Percentiles rank a stretch among this genome's conserved stretches.
These are phyloP conservation scores for Zaprionus ornatus DNA, from an alignment of 1,140 invertebrate species.

Conservation along the genomic window DNA sequence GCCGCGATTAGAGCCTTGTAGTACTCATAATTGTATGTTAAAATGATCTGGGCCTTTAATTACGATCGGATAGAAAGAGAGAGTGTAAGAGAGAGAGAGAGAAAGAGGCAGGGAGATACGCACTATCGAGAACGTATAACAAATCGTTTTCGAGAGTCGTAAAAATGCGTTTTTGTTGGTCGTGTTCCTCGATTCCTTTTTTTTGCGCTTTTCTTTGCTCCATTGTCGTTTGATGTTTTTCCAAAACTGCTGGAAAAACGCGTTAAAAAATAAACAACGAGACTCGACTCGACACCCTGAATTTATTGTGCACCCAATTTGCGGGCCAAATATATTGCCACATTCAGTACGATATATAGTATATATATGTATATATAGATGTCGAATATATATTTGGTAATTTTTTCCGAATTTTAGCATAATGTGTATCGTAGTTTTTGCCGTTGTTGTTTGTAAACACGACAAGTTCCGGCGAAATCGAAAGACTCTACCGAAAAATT, in stretches of 20 bases:
- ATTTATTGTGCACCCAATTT: slow-evolving; percentile 68
- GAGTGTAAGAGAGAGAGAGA: neutral
- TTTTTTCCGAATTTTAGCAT: slow-evolving; percentile 59
- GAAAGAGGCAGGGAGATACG: neutral
- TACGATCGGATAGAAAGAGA: slow-evolving; percentile 34
- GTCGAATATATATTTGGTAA: slow-evolving; percentile 51
- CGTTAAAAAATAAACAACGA: slow-evolving; percentile 70
- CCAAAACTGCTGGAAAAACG: slow-evolving; percentile 48
- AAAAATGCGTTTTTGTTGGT: slow-evolving; percentile 65
- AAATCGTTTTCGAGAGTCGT: slow-evolving; percentile 57
- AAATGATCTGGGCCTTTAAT: slow-evolving; percentile 43
- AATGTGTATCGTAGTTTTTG: slow-evolving; percentile 38
- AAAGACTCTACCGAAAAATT: slow-evolving; percentile 48
- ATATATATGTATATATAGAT: slow-evolving; percentile 38
- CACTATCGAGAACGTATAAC: slow-evolving; percentile 48
- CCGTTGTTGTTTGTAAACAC: slow-evolving; percentile 73
- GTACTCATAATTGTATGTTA: slow-evolving; percentile 66
- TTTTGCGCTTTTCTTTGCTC: slow-evolving; percentile 22
- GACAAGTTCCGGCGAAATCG: slow-evolving; percentile 72
- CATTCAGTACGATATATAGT: slow-evolving; percentile 20
- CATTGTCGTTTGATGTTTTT: slow-evolving; percentile 78
- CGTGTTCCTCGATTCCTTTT: neutral
- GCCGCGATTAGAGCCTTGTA: slow-evolving; percentile 6
- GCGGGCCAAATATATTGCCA: slow-evolving; percentile 45
- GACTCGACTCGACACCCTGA: slow-evolving; percentile 37